Conservation (phyloP, 2,888 invertebrate genomes). For the Eristalinus aeneus region DNA sequence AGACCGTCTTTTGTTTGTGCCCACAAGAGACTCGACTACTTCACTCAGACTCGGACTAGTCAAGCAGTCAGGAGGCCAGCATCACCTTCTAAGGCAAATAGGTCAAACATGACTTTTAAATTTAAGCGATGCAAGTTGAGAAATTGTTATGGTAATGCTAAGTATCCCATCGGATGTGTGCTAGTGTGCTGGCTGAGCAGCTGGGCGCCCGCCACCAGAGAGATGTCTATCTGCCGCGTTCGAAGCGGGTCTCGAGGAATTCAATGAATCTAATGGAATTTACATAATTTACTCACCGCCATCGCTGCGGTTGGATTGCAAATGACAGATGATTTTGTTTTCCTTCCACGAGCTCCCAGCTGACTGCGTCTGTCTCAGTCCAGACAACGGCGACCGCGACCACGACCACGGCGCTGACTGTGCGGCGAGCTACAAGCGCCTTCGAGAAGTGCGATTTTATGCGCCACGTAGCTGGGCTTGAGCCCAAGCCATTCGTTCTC, state of each 20-base stretch:
- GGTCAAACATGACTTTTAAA: constrained; percentile 71
- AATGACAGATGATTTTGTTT: constrained; percentile 61
- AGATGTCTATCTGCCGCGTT: constrained; percentile 47
- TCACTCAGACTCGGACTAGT: not conserved
- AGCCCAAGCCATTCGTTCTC: not conserved
- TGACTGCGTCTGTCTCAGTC: not conserved
- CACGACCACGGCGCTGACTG: not conserved
- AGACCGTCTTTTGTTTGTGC: constrained; percentile 42
- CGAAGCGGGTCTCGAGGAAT: constrained; percentile 73
- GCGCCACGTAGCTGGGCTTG: not conserved
- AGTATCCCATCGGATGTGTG: constrained; percentile 34
- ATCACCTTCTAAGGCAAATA: constrained; percentile 60
- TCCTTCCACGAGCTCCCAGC: constrained; percentile 3
- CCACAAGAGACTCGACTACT: constrained; percentile 13
- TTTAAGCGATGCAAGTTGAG: constrained; percentile 63
- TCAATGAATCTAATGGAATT: constrained; percentile 78
- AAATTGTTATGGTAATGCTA: constrained; percentile 67
- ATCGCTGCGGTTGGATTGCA: constrained; percentile 57
- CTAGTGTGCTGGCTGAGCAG: not conserved
- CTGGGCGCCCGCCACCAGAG: constrained; percentile 1
- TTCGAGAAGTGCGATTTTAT: constrained; percentile 2
- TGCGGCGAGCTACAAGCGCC: not conserved
- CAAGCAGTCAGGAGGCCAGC: constrained; percentile 3
- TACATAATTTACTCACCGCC: constrained; percentile 65
- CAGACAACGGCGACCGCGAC: not conserved